Base-by-base conservation (phyloP, 2,797 vertebrate species). In the Typhlichthys subterraneus region DNA sequence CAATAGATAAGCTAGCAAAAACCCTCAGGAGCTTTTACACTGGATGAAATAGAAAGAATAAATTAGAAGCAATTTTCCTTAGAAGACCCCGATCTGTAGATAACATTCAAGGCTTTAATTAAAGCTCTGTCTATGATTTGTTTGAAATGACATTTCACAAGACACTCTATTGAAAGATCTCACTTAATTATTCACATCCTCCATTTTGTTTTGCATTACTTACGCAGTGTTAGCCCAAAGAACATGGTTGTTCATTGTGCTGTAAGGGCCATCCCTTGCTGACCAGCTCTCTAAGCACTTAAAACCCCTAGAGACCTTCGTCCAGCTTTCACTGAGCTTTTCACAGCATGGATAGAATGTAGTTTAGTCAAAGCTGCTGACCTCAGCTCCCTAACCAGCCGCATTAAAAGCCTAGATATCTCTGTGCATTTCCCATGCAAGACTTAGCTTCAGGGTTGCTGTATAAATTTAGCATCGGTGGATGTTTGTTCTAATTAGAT, bases 401-500 rank as follows among this genome's bases (percentile, higher is more conserved):
- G 76, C 80, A 88, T 88, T 86, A 86, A 77, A 65, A 87, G 65
- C 70, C 69, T 70, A 75, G 77, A 86, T 87, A 83, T 72, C 63
- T 85, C 66, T 83, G 75, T 81, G 75, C 82, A 83, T 86, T 85
- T 75, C 68, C 72, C 69, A 83, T 76, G 79, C 81, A 70, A 78
- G 57, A 81, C 76, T 66, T 76, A 55, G 85, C 85, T 82, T 56
- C 54, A 33, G 83, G 84, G 62, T 55, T 75, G 64, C 31, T 75
- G 87, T 76, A 89, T 89, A 89, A 76, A 83, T 87, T 86, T 84
- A 82, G 77, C 55, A 0, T 69, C 81, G 81, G 70, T 59, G 76
- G 78, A 86, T 87, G 86, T 87, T 85, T 88, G 76, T 82, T 85
- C 77, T 83, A 85, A 90, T 89, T 87, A 85, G 71, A 87, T 87